Conservation (phyloP, 2,113 vertebrate genomes). For the Cololabis saira region DNA sequence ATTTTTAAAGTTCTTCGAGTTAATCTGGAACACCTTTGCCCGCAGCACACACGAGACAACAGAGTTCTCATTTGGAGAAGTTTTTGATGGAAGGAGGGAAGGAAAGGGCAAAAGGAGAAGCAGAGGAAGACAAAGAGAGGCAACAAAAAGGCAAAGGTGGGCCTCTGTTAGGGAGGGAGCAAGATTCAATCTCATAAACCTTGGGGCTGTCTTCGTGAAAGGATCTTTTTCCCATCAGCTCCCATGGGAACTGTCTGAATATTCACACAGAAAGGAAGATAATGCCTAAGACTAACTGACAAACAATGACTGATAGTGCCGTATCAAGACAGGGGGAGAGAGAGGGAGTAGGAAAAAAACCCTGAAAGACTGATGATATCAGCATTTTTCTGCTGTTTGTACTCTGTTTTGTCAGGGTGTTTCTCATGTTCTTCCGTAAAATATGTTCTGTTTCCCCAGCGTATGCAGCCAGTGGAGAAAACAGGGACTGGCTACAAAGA, state of each 20-base stretch:
- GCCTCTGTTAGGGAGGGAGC: slow-evolving; percentile 11
- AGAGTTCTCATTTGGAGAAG: slow-evolving; percentile 43
- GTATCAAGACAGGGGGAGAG: slow-evolving; percentile 14
- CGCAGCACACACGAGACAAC: slow-evolving; percentile 72
- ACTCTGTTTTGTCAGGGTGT: slow-evolving; percentile 54
- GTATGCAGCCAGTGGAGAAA: slow-evolving; percentile 47
- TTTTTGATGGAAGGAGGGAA: slow-evolving; percentile 60
- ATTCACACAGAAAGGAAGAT: slow-evolving; percentile 42
- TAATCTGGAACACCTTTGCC: slow-evolving; percentile 83
- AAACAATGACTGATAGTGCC: slow-evolving; percentile 53
- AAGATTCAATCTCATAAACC: slow-evolving; percentile 28
- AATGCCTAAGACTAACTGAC: slow-evolving; percentile 38
- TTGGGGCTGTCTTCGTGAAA: slow-evolving; percentile 33
- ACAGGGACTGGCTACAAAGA: slow-evolving; percentile 52
- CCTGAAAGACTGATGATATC: slow-evolving; percentile 45
- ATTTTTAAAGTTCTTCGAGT: slow-evolving; percentile 76
- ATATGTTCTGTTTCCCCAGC: slow-evolving; percentile 48
- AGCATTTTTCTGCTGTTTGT: slow-evolving; percentile 55
- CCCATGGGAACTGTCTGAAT: slow-evolving; percentile 48
- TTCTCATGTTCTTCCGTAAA: slow-evolving; percentile 59
- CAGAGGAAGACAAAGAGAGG: slow-evolving; percentile 24
- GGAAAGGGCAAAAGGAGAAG: slow-evolving; percentile 53
- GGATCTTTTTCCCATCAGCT: slow-evolving; percentile 23
- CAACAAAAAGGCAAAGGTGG: slow-evolving; percentile 37
- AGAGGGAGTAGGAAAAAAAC: slow-evolving; percentile 1